Evolutionary conservation across 2,888 invertebrate species (phyloP), one percentile per base, ranked within the genome.

Genomic region (Lasioglossum pauxillum): DNA sequence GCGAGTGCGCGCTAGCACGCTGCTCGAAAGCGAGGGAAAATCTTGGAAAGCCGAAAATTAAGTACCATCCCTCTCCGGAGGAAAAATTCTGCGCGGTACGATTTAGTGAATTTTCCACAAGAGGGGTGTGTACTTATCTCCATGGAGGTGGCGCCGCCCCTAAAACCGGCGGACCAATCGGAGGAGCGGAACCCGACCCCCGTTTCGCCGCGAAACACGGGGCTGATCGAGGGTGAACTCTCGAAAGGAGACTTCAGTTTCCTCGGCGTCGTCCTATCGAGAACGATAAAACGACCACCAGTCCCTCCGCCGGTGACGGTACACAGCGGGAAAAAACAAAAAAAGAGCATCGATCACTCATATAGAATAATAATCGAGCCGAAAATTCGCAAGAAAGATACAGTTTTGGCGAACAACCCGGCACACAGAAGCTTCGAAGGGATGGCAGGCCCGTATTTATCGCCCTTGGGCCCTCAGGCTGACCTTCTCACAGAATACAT

Each of bases 401-500:
- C 41, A 71, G 69, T 86, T 86, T 86, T 75, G 53, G 53, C 69
- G 60, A 80, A 75, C 60, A 53, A 80, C 8, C 23, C 41, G 72
- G 78, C 27, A 19, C 69, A 49, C 35, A 27, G 71, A 64, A 67
- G 67, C 80, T 49, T 19, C 74, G 31, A 75, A 60, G 78, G 75
- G 77, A 98, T 98, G 98, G 98, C 98, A 78, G 98, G 98, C 82
- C 98, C 98, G 83, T 98, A 98, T 94, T 95, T 98, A 83, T 98
- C 98, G 75, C 98, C 98, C 0, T 95, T 98, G 72, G 95, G 95
- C 81, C 95, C 95, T 19, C 98, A 98, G 53, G 98, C 98, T 44
- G 98, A 98, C 95, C 96, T 98, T n/a, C 96, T 98, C 75, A 98
- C 98, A 27, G 98, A 98, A 95, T 98, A 98, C 93, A 98, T 98